phyloP scores from a whole-genome alignment of 1,140 invertebrate genomes.

The Drosophila arizonae region DNA sequence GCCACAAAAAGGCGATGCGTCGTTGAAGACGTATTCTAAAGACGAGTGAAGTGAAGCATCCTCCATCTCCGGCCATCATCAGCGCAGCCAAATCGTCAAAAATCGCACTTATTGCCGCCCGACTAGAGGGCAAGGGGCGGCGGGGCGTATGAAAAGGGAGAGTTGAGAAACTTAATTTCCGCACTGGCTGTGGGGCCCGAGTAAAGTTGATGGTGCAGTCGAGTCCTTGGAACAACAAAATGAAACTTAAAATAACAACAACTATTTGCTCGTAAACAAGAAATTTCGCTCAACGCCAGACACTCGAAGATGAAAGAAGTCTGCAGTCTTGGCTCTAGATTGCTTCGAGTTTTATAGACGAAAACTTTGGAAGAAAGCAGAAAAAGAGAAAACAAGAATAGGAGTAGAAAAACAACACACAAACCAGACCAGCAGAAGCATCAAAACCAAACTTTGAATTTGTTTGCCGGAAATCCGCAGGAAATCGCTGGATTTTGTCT shows the following conservation, averaged over 20 bases:
- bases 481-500: constrained; percentile 73
- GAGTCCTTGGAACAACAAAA: constrained; percentile 76
- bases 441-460: constrained; percentile 69
- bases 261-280: constrained; percentile 80
- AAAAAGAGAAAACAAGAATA: not conserved
- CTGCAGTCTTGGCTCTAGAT: constrained; percentile 34
- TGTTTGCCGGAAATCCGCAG: constrained; percentile 77
- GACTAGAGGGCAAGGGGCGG: constrained; percentile 34
- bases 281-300: constrained; percentile 71
- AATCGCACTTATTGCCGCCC: constrained; percentile 73
- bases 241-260: constrained; percentile 81
- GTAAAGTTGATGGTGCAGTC: constrained; percentile 67
- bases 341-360: constrained; percentile 34
- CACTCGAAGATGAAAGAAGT: constrained; percentile 56
- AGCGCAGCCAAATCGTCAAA: constrained; percentile 73
- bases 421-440: constrained; percentile 17
- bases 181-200: constrained; percentile 43
- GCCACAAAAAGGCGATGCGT: constrained; percentile 50
- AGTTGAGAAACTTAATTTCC: constrained; percentile 74
- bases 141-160: not conserved
- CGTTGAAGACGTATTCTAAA: constrained; percentile 12
- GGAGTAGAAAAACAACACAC: constrained; percentile 20
- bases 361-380: constrained; percentile 54
- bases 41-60: constrained; percentile 12
- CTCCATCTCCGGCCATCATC: constrained; percentile 55